These are phyloP conservation scores for Macrotrachela quadricornifera DNA, from an alignment of 1,140 invertebrate genomes.

Conservation along the genomic window DNA sequence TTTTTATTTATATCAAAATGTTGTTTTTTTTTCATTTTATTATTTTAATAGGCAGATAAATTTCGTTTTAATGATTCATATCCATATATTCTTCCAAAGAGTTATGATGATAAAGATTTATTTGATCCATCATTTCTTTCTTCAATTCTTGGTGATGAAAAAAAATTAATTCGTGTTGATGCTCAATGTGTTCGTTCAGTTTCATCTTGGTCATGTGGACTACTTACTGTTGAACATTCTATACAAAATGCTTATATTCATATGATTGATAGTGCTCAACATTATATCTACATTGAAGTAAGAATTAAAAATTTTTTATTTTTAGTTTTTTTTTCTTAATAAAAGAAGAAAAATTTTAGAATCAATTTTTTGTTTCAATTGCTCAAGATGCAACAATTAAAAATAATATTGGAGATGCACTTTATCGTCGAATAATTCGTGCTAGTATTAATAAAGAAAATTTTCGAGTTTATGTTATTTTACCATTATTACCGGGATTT, in stretches of 20 bases:
- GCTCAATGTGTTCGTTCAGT: slow-evolving; percentile 36
- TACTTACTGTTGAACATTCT: slow-evolving; percentile 58
- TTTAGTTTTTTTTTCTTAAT: too few relatives aligned
- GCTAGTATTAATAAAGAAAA: slow-evolving; percentile 29
- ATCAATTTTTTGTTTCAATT: slow-evolving; percentile 77
- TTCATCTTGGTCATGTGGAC: slow-evolving; percentile 68
- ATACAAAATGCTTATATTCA: slow-evolving; percentile 83
- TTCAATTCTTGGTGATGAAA: background rate
- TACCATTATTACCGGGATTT: slow-evolving; percentile 82
- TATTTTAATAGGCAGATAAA: slow-evolving; percentile 27
- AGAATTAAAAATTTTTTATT: too few relatives aligned
- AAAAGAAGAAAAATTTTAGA: slow-evolving; percentile 24
- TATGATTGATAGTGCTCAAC: slow-evolving; percentile 65
- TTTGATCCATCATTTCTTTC: background rate
- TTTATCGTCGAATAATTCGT: background rate
- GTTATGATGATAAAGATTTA: slow-evolving; percentile 36
- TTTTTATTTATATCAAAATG: too few relatives aligned
- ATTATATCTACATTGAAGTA: slow-evolving; percentile 73
- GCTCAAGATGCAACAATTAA: background rate
- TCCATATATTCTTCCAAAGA: slow-evolving; percentile 53
- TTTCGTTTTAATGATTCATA: slow-evolving; percentile 41
- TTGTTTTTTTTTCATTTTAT: slow-evolving; percentile 45
- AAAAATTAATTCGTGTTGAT: background rate
- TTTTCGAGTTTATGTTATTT: slow-evolving; percentile 74
- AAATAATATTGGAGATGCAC: background rate